Percentiles rank a stretch among this genome's conserved stretches.
phyloP scores from a whole-genome alignment of 2,113 vertebrate species.

The Taxidea taxus region DNA sequence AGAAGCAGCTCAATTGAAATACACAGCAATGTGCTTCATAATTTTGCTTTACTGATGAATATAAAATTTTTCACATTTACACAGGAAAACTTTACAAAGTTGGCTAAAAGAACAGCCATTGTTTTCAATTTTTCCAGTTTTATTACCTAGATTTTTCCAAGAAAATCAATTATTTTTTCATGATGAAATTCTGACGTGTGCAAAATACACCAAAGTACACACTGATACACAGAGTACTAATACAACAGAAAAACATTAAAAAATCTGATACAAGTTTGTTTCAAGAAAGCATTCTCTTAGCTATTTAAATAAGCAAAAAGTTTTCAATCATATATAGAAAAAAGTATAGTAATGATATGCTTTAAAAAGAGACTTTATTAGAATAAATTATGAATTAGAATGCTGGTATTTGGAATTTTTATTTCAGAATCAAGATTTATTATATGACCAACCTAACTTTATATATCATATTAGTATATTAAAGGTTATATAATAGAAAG shows the following conservation, averaged over 20 bases:
- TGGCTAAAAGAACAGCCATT: not conserved
- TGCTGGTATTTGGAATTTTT: not conserved
- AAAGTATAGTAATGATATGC: not conserved
- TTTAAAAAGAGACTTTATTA: not conserved
- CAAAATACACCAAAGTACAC: not conserved
- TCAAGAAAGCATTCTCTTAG: not conserved
- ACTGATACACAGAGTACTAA: not conserved
- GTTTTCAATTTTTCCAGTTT: not conserved
- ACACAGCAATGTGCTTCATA: not conserved
- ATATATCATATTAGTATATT: not conserved
- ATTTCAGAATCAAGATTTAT: constrained; percentile 19
- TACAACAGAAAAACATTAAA: not conserved
- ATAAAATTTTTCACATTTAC: not conserved
- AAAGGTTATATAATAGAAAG: not conserved
- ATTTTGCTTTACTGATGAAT: not conserved
- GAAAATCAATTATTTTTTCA: not conserved
- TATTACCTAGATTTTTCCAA: not conserved
- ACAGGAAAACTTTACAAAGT: not conserved
- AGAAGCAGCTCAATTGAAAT: not conserved
- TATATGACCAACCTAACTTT: not conserved
- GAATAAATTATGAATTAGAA: not conserved
- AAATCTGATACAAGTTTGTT: not conserved
- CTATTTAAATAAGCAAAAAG: not conserved
- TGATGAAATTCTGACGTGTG: not conserved
- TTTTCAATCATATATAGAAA: not conserved